Percentiles rank a stretch among this genome's conserved stretches.
These are phyloP conservation scores for Salvelinus namaycush DNA, from an alignment of 2,113 vertebrate genomes.

Conservation along the genomic window DNA sequence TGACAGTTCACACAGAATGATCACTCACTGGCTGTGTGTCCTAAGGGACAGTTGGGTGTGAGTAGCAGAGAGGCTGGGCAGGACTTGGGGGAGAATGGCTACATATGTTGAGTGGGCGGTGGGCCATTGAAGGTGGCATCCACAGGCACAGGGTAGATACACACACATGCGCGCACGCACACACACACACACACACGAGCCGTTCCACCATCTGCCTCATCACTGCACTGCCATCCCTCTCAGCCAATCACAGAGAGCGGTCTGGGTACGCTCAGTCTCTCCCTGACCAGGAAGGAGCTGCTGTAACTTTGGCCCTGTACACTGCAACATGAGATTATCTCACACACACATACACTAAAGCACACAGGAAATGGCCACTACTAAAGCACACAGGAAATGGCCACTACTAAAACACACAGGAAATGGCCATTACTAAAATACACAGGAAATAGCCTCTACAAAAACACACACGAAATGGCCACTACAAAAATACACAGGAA, in stretches of 20 bases:
- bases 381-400: neutral
- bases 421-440: no score
- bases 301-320: neutral
- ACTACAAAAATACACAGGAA: no score
- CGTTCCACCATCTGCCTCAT: conserved; percentile 66
- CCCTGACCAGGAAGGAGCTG: conserved; percentile 4
- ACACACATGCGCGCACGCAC: conserved; percentile 28
- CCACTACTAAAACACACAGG: no score
- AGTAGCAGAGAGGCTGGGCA: neutral
- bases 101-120: conserved; percentile 73
- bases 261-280: conserved; percentile 21
- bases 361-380: no score
- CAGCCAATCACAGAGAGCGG: conserved; percentile 38
- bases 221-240: conserved; percentile 50
- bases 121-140: conserved; percentile 50
- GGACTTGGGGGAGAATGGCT: no score
- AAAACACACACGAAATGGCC: no score
- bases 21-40: neutral
- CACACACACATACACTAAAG: no score
- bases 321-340: neutral
- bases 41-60: neutral
- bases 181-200: conserved; percentile 12
- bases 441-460: no score
- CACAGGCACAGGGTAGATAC: conserved; percentile 25
- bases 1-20: neutral